Percentiles rank a stretch among this genome's conserved stretches.
phyloP scores from a whole-genome alignment of 1,140 invertebrate genomes.

The Apocrypta bakeri region DNA sequence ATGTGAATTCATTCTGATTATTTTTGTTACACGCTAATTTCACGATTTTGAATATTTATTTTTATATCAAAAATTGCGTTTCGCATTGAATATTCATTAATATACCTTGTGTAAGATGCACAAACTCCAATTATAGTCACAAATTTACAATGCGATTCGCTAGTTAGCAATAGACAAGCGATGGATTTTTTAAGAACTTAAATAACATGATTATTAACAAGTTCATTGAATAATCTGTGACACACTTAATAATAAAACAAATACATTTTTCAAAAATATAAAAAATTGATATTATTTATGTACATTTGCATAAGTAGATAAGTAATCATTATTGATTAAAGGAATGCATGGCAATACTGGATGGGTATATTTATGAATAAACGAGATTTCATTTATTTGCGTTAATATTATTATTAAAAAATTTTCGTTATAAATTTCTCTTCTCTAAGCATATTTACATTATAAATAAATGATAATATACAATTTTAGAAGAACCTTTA shows the following conservation, averaged over 20 bases:
- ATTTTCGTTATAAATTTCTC: constrained; percentile 52
- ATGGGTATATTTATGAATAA: neutral
- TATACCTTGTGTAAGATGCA: constrained; percentile 26
- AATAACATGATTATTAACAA: constrained; percentile 38
- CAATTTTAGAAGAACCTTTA: constrained; percentile 47
- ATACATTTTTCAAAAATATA: constrained; percentile 22
- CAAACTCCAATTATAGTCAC: constrained; percentile 39
- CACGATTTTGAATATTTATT: constrained; percentile 27
- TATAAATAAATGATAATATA: constrained; percentile 55
- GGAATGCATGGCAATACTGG: constrained; percentile 9
- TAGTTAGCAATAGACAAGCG: constrained; percentile 25
- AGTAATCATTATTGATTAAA: neutral
- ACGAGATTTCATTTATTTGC: constrained; percentile 32
- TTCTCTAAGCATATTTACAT: constrained; percentile 52
- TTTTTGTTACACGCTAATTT: constrained; percentile 26
- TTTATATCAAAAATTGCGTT: constrained; percentile 39
- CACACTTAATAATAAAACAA: constrained; percentile 34
- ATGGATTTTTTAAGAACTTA: constrained; percentile 7
- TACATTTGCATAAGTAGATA: neutral
- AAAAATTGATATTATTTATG: constrained; percentile 35
- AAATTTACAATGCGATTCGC: constrained; percentile 35
- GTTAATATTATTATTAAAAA: constrained; percentile 42
- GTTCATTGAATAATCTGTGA: constrained; percentile 26
- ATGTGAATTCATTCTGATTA: constrained; percentile 28
- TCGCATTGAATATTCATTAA: constrained; percentile 42